A percentile compares a stretch with the other conserved stretches of the same genome.
Evolutionary conservation across 2,113 vertebrate genomes (phyloP).

Genomic region (Catharus fuscescens): DNA sequence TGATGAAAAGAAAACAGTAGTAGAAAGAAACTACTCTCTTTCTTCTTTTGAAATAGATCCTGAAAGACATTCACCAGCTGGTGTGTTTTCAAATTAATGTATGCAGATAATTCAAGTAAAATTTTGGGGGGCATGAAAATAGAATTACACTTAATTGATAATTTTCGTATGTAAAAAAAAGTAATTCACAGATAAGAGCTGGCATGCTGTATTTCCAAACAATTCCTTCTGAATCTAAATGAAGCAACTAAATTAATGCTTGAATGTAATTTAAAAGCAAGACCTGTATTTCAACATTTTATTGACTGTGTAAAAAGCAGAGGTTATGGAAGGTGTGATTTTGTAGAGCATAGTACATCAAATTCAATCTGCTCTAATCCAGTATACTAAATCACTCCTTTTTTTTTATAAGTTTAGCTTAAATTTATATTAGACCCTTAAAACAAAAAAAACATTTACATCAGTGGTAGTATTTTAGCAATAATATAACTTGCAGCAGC

Average conservation of each 20-base stretch:
- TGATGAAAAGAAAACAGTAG: neutral
- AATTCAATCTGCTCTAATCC: neutral
- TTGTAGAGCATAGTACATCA: neutral
- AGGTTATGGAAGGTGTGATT: neutral
- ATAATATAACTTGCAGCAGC: neutral
- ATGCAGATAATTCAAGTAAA: neutral
- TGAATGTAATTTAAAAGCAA: neutral
- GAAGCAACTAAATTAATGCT: neutral
- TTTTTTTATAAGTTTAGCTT: neutral
- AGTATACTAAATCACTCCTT: neutral
- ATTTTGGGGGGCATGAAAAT: neutral
- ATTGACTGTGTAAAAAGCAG: neutral
- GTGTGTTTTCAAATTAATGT: neutral
- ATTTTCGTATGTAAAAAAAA: neutral
- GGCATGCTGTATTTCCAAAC: neutral
- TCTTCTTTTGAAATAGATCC: neutral
- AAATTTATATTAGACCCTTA: neutral
- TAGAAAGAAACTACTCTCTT: neutral
- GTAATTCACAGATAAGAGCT: neutral
- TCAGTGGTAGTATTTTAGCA: neutral
- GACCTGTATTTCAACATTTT: neutral
- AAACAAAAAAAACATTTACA: neutral
- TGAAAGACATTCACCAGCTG: neutral
- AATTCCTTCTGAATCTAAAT: neutral
- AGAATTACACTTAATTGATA: neutral